These are phyloP conservation scores for Drosophila recens DNA, from an alignment of 2,888 invertebrate genomes.

Conservation along the genomic window DNA sequence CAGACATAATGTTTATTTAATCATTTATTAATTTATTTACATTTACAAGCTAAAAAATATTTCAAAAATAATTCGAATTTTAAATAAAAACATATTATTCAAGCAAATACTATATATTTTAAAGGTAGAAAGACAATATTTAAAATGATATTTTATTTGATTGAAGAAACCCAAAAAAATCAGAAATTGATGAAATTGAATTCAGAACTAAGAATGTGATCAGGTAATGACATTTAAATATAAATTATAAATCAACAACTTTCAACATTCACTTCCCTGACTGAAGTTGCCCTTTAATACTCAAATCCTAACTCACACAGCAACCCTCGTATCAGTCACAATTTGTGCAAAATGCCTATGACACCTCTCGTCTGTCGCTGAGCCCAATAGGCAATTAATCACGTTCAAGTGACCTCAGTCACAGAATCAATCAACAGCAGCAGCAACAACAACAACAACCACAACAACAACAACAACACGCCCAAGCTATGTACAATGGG, in stretches of 20 bases:
- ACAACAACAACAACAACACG: slow-evolving; percentile 35
- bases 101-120: too few species aligned
- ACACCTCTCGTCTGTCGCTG: slow-evolving; percentile 17
- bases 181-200: background rate
- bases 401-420: slow-evolving; percentile 74
- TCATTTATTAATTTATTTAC: too few species aligned
- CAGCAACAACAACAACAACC: slow-evolving; percentile 14
- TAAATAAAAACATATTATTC: too few species aligned
- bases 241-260: background rate
- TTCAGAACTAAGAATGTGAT: background rate
- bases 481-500: slow-evolving; percentile 37
- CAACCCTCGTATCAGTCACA: slow-evolving; percentile 26
- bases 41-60: too few species aligned
- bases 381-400: slow-evolving; percentile 67
- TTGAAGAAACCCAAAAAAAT: too few species aligned
- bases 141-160: too few species aligned
- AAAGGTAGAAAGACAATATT: too few species aligned
- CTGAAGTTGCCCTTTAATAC: background rate
- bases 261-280: background rate
- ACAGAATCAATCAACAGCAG: slow-evolving; percentile 72
- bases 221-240: background rate
- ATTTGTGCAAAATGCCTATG: slow-evolving; percentile 13
- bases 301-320: background rate
- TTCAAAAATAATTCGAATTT: too few species aligned
- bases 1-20: background rate